These are phyloP conservation scores for Oxycera nigricornis DNA, from an alignment of 2,888 invertebrate genomes.

Conservation along the genomic window DNA sequence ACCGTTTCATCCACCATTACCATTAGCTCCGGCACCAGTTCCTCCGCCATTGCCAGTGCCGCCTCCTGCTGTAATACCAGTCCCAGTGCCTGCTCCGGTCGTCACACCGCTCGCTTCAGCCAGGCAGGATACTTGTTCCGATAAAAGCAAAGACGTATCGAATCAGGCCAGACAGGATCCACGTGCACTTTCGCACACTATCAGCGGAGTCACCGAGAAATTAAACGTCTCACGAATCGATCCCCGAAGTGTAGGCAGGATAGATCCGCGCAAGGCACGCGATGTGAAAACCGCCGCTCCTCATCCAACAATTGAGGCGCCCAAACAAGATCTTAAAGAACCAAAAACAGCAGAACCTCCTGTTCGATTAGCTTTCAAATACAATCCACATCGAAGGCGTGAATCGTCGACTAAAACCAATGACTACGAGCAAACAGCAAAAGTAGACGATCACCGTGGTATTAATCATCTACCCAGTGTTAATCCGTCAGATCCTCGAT, in stretches of 20 bases:
- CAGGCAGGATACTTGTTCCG: not conserved
- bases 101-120: too few species aligned
- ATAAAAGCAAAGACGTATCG: not conserved
- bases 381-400: slow-evolving; percentile 60
- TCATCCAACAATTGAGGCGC: not conserved
- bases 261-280: slow-evolving; percentile 8
- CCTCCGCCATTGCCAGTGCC: not conserved
- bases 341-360: slow-evolving; percentile 2
- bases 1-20: slow-evolving; percentile 13
- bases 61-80: not conserved
- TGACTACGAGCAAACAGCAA: slow-evolving; percentile 47
- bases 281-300: not conserved
- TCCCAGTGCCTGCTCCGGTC: not conserved
- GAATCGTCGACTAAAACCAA: not conserved
- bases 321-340: not conserved
- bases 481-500: slow-evolving; percentile 43
- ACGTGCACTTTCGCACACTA: not conserved
- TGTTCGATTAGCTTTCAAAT: slow-evolving; percentile 61
- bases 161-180: not conserved
- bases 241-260: not conserved
- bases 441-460: slow-evolving; percentile 38
- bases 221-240: not conserved
- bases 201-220: slow-evolving; percentile 36
- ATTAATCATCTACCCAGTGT: slow-evolving; percentile 38
- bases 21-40: not conserved